Evolutionary conservation across 2,888 invertebrate species (phyloP).

Genomic region (Acanthacorydalis orientalis): DNA sequence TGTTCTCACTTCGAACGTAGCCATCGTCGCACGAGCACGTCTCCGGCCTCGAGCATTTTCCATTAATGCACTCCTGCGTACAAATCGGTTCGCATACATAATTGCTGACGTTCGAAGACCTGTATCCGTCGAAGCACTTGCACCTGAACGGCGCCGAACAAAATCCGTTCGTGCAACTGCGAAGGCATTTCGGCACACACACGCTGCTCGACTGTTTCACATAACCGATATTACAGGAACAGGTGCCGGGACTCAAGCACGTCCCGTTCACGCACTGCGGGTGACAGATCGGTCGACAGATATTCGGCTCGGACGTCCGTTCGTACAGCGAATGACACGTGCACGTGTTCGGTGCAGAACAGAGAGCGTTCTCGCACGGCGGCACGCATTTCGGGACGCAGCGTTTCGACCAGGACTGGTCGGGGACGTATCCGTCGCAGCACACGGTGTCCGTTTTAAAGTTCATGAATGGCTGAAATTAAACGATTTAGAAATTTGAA

Average conservation of each 20-base stretch:
- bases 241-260: constrained; percentile 11
- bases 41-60: constrained; percentile 28
- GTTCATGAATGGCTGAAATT: no score
- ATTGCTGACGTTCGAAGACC: constrained; percentile 8
- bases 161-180: constrained; percentile 19
- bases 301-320: no score
- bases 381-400: no score
- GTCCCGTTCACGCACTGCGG: constrained; percentile 19
- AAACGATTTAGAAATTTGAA: no score
- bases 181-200: constrained; percentile 8
- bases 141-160: constrained; percentile 13
- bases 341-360: no score
- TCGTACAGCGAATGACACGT: no score
- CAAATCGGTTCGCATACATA: constrained; percentile 16
- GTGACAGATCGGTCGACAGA: no score
- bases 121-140: constrained; percentile 15
- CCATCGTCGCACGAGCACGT: constrained; percentile 20
- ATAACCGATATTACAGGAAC: constrained; percentile 12
- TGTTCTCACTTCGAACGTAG: constrained; percentile 9
- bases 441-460: no score
- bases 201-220: neutral
- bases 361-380: no score
- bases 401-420: no score
- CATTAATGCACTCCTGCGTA: constrained; percentile 22
- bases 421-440: no score